Base-by-base conservation (phyloP, 2,113 vertebrate genomes). In the Elephantulus edwardii region DNA sequence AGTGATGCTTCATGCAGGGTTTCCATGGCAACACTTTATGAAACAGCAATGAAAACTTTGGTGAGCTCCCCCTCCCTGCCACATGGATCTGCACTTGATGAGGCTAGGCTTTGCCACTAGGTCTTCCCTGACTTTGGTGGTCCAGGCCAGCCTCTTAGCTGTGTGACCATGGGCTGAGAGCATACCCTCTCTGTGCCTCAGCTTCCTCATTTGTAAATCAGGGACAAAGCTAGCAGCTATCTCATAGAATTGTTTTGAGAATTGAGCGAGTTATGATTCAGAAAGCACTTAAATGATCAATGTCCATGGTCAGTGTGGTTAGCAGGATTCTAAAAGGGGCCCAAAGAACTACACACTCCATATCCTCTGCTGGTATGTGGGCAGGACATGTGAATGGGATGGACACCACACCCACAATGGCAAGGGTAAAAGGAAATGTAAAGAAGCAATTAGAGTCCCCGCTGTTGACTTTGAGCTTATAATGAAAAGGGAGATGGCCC, bases 1-100 rank as follows among this genome's bases (percentile, higher is more conserved):
- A 95, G 88, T 70, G 93, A 72, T 77, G 42, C 79, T 94, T 64
- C 54, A 38, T 94, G 58, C 86, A 89, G 80, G 58, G 97, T 98
- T 97, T 95, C 97, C 94, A 96, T 97, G 96, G 92, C 96, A 93
- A 97, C 94, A 0, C 44, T 95, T 96, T 95, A 86, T 86, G 78
- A 92, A 94, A 90, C 30, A 56, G 83, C 26, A 38, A 58, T 52
- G 80, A 77, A 83, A 86, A 95, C 90, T 95, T 92, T 71, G 82
- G 83, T 48, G 35, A 91, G 76, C 33, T 92, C 26, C 52, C 22
- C 64, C 64, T 30, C 35, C 30, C 71, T 38, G 66, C 22, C 74
- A 58, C 44, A 26, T 70, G 40, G 60, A 83, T 75, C 54, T 71
- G 72, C 8, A 12, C 60, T 90, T 44, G 14, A 14, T 33, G 44